Base-by-base conservation (phyloP, 2,888 invertebrate genomes). In the Muscina levida region DNA sequence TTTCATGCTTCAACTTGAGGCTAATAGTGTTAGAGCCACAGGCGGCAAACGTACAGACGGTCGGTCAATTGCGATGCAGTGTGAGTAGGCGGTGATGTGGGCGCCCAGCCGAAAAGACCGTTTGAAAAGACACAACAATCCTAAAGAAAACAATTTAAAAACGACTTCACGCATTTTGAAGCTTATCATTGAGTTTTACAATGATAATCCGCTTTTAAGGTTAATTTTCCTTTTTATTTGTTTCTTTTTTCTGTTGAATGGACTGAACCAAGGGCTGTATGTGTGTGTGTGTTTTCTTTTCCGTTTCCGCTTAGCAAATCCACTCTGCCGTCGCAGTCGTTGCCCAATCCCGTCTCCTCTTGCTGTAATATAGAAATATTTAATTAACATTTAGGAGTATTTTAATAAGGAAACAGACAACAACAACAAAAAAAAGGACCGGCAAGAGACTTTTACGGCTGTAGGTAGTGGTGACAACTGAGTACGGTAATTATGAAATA, bases 141-240 rank as follows among this genome's bases (percentile, higher is more conserved):
- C 66, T 67, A 53, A 39, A 39, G 73, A 73, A 80, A 73, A 77
- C 66, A 71, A 70, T 72, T 80, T 80, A 31, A 76, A 76, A 73
- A 76, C 76, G 57, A 80, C 72, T 80, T 80, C 57, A 80, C 76
- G 79, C 72, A 76, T 80, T 76, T 80, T 57, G 72, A 51, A 73
- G 79, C 76, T 80, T 77, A 71, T 80, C 70, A 73, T 73, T 73
- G 66, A 71, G 70, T 73, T 80, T 62, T 77, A 80, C 80, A 76
- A 67, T 80, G 77, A 80, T 80, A 80, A 80, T 77, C 76, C 76
- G 71, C 77, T 77, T 73, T 77, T 73, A 77, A 73, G 73, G 70
- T 77, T 59, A 77, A 80, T 66, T 80, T 80, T 80, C 44, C 26
- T 65, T 79, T 80, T 73, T 70, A 57, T 76, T 70, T 73, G 31